Base-by-base conservation (phyloP, 2,113 vertebrate species). In the Dendropsophus ebraccatus region DNA sequence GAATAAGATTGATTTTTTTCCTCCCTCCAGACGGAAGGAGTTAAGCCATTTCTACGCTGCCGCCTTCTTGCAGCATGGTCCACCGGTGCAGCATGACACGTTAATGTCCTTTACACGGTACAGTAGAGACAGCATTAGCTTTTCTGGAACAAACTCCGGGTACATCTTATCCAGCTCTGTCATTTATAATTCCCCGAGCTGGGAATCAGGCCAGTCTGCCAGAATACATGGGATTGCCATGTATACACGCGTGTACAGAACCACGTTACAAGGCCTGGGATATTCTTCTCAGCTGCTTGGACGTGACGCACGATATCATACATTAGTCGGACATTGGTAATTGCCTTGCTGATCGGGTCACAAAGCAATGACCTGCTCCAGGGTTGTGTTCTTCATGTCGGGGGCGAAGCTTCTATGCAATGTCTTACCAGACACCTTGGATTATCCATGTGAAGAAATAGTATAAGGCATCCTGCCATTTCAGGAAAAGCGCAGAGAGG, bases 31-130 rank as follows among this genome's bases (percentile, higher is more conserved):
- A 54, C 11, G 58, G 50, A 78, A 23, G 30, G 76, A 58, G 76
- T 56, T 35, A 78, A 78, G 25, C 17, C 12, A 23, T 21, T 76
- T 5, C 19, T 16, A 13, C 7, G 30, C 13, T 19, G 13, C 74
- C 1, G 6, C 21, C 23, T 62, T 58, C 16, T 25, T 45, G 9
- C 25, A 19, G 9, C 19, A 79, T 25, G 77, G 52, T 80, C 78
- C 56, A 65, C 37, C 37, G 13, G 23, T 41, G 54, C 56, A 21
- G 79, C 60, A 25, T 81, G 45, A 67, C 62, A 23, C 65, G 62
- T 10, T 82, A 82, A 70, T 82, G 62, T 82, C 17, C 62, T 82
- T 82, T 70, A 82, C 79, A 65, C 47, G 81, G 28, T 70, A 52
- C 62, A 54, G 25, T 70, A 52, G 81, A 82, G 45, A 21, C 19